Evolutionary conservation across 2,888 invertebrate genomes (phyloP), one percentile per base, ranked within the genome.

Genomic region (Melipona beecheii): DNA sequence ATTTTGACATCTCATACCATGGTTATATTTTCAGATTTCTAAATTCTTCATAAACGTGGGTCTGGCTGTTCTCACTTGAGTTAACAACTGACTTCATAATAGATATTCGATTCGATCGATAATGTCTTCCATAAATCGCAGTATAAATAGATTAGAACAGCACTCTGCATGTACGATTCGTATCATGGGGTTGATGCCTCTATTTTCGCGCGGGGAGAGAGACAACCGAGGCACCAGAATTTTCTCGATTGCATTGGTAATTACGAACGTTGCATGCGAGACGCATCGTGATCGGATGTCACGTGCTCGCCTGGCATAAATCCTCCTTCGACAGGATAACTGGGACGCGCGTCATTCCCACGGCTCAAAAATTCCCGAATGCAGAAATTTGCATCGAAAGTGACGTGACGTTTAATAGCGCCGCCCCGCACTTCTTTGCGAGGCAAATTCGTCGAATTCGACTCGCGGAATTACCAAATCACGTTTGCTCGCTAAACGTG

Each of bases 211-310:
- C 50, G 43, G 9, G 43, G 9, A 6, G 36, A 36, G 24, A 2
- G 60, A 75, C 60, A 71, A 80, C 75, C 60, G 81, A 83, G 62
- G 56, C 52, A 52, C 60, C 65, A 66, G 81, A 54, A 81, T 65
- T 72, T 43, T 62, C 66, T 49, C 75, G 71, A 81, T 83, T 71
- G 64, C 58, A 62, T 43, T 17, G 31, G 81, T 75, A 72, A 81
- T 81, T 75, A 50, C 71, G 13, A 43, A 2, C 54, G 72, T 81
- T 81, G 75, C 81, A 75, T 81, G 71, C 27, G 71, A 75, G 70
- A 75, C 50, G 43, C 58, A 71, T 62, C 50, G 58, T 62, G 78
- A 80, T 81, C 72, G 68, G n/a, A 19, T 70, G 71, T 60, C 49
- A 81, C 81, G 71, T 56, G 60, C 68, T 31, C 27, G 19, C 50